These are phyloP conservation scores for Dendropsophus ebraccatus DNA, from an alignment of 2,113 vertebrate species.

Conservation along the genomic window DNA sequence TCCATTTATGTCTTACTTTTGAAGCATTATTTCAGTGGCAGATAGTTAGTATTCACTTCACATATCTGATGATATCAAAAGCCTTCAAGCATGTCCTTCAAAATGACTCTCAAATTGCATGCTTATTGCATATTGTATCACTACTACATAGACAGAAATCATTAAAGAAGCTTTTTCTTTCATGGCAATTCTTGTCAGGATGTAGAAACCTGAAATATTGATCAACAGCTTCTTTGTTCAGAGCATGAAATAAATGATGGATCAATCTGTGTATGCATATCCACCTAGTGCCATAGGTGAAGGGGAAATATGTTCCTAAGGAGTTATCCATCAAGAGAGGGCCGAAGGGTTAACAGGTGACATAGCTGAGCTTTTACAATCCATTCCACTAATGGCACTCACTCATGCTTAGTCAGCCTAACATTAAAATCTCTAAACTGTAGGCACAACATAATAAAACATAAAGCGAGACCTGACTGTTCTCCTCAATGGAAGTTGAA, in stretches of 20 bases:
- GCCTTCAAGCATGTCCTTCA: constrained; percentile 54
- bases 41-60: constrained; percentile 37
- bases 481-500: background rate
- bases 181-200: constrained; percentile 51
- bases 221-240: constrained; percentile 46
- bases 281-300: constrained; percentile 23
- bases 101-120: constrained; percentile 51
- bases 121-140: constrained; percentile 53
- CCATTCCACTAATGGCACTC: background rate
- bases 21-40: constrained; percentile 1
- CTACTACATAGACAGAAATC: constrained; percentile 48
- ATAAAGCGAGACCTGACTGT: background rate
- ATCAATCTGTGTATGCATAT: constrained; percentile 34
- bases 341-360: background rate
- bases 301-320: background rate
- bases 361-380: background rate
- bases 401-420: background rate
- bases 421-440: background rate
- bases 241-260: constrained; percentile 44
- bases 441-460: background rate
- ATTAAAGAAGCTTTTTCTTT: constrained; percentile 50
- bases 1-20: constrained; percentile 20
- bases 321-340: background rate
- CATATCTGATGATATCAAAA: constrained; percentile 47
- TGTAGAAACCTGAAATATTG: constrained; percentile 52